phyloP scores from a whole-genome alignment of 2,888 invertebrate genomes.

The Dorcus hopei region DNA sequence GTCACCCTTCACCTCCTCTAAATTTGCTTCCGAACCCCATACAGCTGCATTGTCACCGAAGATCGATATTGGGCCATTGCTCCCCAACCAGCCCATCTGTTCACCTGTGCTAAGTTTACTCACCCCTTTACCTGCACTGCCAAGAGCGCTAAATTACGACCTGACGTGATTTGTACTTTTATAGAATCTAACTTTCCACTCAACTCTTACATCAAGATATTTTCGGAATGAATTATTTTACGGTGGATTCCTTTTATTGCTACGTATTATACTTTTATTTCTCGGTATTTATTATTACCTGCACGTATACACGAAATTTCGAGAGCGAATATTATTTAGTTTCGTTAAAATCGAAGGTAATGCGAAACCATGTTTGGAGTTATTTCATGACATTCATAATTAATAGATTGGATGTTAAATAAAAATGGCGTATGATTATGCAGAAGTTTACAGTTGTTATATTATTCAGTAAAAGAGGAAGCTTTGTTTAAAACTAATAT shows the following conservation, averaged over 20 bases:
- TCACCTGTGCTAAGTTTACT: slow-evolving; percentile 8
- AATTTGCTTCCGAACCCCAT: slow-evolving; percentile 8
- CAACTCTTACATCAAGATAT: neutral
- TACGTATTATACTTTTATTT: neutral
- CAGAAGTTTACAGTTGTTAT: too few relatives aligned
- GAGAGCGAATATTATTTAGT: too few relatives aligned
- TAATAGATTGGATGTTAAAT: too few relatives aligned
- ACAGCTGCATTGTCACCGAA: slow-evolving; percentile 1
- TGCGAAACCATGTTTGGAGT: too few relatives aligned
- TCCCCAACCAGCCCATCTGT: slow-evolving; percentile 4
- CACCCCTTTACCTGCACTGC: neutral
- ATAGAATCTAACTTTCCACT: neutral
- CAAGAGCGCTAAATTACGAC: slow-evolving; percentile 4
- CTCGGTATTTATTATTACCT: too few relatives aligned
- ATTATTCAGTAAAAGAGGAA: too few relatives aligned
- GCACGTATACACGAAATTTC: too few relatives aligned
- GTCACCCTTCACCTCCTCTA: slow-evolving; percentile 1
- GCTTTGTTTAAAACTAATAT: too few relatives aligned
- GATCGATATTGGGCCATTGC: slow-evolving; percentile 13
- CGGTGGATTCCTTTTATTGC: neutral
- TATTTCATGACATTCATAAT: too few relatives aligned
- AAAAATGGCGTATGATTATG: too few relatives aligned
- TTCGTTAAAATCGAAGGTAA: too few relatives aligned
- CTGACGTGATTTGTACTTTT: neutral
- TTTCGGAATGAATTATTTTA: neutral